Evolutionary conservation across 2,888 invertebrate genomes (phyloP).

Genomic region (Cylloceria caligata): DNA sequence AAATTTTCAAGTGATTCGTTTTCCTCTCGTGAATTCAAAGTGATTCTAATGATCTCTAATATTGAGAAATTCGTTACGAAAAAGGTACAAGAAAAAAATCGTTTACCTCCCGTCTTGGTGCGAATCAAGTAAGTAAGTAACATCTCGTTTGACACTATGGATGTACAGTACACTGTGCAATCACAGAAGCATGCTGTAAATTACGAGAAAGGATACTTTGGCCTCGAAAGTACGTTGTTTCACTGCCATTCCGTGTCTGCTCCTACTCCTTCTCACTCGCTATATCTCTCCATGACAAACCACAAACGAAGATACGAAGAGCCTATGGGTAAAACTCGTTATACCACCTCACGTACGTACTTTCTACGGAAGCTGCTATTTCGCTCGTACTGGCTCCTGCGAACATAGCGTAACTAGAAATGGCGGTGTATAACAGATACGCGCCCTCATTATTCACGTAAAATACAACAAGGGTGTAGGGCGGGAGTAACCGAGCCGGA

Average conservation of each 20-base stretch:
- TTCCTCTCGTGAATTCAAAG: neutral
- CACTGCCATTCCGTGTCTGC: neutral
- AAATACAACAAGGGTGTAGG: constrained; percentile 37
- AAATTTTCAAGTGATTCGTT: neutral
- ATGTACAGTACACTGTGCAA: neutral
- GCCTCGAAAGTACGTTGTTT: neutral
- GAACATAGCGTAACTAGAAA: constrained; percentile 50
- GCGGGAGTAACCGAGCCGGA: constrained; percentile 41
- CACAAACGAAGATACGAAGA: constrained; percentile 18
- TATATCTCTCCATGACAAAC: neutral
- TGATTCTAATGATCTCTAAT: neutral
- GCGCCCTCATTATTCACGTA: constrained; percentile 51
- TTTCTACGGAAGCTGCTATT: constrained; percentile 49
- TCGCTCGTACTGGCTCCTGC: constrained; percentile 15
- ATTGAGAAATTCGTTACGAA: neutral
- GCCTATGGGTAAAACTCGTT: constrained; percentile 49
- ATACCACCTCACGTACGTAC: constrained; percentile 55
- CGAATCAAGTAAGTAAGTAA: constrained; percentile 2
- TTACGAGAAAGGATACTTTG: neutral
- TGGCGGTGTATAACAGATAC: constrained; percentile 55
- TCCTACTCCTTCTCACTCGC: neutral
- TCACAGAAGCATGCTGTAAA: neutral
- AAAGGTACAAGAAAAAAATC: neutral
- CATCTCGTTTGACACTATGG: neutral
- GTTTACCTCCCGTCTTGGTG: neutral